phyloP scores from a whole-genome alignment of 2,113 vertebrate species.

The Calidris pugnax region DNA sequence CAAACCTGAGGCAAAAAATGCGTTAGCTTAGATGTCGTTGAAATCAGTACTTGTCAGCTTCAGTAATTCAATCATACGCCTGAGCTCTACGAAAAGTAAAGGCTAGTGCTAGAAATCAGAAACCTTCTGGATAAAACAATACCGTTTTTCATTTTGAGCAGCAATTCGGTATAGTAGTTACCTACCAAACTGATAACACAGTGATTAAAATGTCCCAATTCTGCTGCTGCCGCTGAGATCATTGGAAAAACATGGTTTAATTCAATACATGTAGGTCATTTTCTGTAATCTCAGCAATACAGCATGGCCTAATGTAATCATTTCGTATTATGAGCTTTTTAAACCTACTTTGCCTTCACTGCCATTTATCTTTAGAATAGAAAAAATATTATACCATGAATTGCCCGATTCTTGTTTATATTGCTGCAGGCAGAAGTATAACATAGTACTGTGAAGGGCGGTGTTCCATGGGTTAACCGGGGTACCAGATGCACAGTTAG shows the following conservation, averaged over 20 bases:
- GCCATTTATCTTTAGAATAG: not conserved
- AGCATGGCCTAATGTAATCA: not conserved
- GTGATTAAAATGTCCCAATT: not conserved
- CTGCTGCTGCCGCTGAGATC: not conserved
- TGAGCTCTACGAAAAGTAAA: not conserved
- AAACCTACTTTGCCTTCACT: not conserved
- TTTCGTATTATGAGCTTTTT: not conserved
- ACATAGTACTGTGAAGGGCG: not conserved
- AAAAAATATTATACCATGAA: not conserved
- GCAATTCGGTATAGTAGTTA: not conserved
- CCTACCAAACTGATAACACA: not conserved
- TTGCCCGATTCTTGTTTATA: not conserved
- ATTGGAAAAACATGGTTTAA: conserved; percentile 10
- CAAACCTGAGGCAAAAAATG: not conserved
- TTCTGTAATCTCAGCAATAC: conserved; percentile 15
- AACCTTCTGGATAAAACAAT: conserved; percentile 6
- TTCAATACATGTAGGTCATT: not conserved
- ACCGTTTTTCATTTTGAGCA: not conserved
- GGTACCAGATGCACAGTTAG: not conserved
- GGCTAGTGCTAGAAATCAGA: conserved; percentile 9
- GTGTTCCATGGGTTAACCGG: not conserved
- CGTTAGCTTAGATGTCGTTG: not conserved
- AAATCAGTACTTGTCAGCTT: not conserved
- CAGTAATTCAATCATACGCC: not conserved
- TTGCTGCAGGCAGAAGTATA: not conserved